Base-by-base conservation (phyloP, 2,888 invertebrate genomes). In the Dioctria rufipes region DNA sequence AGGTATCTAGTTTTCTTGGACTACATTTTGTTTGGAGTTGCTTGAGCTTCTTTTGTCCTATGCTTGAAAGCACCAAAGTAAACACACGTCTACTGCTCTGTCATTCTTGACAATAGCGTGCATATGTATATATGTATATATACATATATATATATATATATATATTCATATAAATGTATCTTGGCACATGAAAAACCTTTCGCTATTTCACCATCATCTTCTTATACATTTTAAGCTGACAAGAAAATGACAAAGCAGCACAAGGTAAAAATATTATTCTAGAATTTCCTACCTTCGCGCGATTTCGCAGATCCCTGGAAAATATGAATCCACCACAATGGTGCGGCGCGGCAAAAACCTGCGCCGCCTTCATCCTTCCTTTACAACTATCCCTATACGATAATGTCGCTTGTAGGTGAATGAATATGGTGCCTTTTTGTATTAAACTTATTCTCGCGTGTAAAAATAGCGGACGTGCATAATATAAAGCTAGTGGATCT, bases 141-240 rank as follows among this genome's bases (percentile, higher is more conserved):
- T 0, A 2, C 2, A 25, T 25, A 25, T 25, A 25, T 25, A 25
- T 25, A 25, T 0, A 2, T 25, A 25, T 25, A 25, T 25, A 25
- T 25, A 25, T 11, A 8, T 54, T 54, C 8, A 11, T n/a, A 11
- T 54, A n/a, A 11, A 54, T 54, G 11, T 11, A 11, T 4, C 11
- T 54, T n/a, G 4, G 54, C 54, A 54, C 54, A 54, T 11, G 54
- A n/a, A 54, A 54, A 54, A 54, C 54, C 54, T 54, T 54, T 54
- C 54, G 4, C 54, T 54, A n/a, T 54, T 54, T 54, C 69, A 5
- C 69, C 51, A 51, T 69, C 69, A 69, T 69, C 51, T 54, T 51
- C 69, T 69, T 69, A 69, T 69, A 69, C 49, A 51, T 69, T 69
- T 69, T 69, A 69, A 69, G 69, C 51, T 69, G 69, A 51, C 69